Percentiles rank a stretch among this genome's conserved stretches.
These are phyloP conservation scores for Drosophila multiciliata DNA, from an alignment of 2,888 invertebrate genomes.

Conservation along the genomic window DNA sequence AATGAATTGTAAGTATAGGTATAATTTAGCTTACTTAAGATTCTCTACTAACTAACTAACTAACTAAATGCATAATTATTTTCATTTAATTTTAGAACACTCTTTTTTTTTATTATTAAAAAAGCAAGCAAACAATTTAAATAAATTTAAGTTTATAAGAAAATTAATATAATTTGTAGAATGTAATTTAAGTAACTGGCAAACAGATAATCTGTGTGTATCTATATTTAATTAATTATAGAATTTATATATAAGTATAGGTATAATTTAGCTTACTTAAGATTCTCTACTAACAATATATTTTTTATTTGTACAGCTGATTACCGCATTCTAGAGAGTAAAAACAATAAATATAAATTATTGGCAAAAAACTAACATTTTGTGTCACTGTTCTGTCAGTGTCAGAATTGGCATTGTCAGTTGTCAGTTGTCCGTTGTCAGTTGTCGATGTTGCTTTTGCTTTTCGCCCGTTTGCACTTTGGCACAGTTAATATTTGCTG, in stretches of 20 bases:
- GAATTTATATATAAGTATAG: background rate
- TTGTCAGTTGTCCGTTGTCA: slow-evolving; percentile 2
- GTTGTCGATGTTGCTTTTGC: slow-evolving; percentile 10
- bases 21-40: too few species aligned
- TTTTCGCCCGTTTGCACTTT: slow-evolving; percentile 27
- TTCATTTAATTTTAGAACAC: background rate
- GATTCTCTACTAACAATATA: background rate
- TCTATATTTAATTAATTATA: background rate
- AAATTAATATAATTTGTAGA: too few species aligned
- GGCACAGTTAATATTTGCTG: slow-evolving; percentile 53
- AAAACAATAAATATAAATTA: background rate
- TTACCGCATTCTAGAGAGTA: background rate
- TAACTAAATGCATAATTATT: background rate
- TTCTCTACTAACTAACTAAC: too few species aligned
- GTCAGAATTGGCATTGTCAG: slow-evolving; percentile 28
- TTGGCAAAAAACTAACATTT: slow-evolving; percentile 13
- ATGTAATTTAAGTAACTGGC: background rate
- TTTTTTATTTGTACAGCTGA: background rate
- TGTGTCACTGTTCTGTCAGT: slow-evolving; percentile 18
- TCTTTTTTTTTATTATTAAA: background rate
- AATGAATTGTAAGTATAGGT: background rate
- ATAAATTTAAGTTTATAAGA: background rate
- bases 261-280: background rate
- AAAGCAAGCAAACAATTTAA: too few species aligned
- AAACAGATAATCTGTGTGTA: background rate